These are phyloP conservation scores for Sitodiplosis mosellana DNA, from an alignment of 1,140 invertebrate genomes.

Conservation along the genomic window DNA sequence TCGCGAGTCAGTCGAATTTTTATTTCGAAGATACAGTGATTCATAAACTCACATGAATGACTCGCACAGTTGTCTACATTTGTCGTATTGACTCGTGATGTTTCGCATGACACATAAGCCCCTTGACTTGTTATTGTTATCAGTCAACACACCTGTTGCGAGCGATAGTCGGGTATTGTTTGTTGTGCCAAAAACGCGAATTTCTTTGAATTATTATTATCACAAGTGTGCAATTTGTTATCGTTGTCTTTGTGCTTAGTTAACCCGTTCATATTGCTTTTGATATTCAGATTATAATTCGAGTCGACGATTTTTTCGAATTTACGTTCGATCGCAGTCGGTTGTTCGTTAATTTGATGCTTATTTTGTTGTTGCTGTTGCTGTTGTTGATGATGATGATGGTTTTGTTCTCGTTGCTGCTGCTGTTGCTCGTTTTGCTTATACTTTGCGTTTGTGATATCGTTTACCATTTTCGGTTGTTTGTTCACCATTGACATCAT, in stretches of 20 bases:
- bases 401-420: neutral
- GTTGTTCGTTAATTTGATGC: neutral
- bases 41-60: too few species aligned
- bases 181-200: conserved; percentile 66
- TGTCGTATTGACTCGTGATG: too few species aligned
- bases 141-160: conserved; percentile 28
- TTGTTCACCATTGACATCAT: conserved; percentile 63
- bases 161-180: conserved; percentile 67
- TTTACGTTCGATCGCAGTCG: too few species aligned
- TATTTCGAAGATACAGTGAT: too few species aligned
- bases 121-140: too few species aligned
- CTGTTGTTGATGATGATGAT: too few species aligned
- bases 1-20: too few species aligned
- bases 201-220: conserved; percentile 56
- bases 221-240: conserved; percentile 23
- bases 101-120: too few species aligned
- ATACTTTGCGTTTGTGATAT: neutral
- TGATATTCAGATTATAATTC: neutral
- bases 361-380: neutral
- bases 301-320: too few species aligned
- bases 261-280: neutral
- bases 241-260: neutral
- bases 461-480: neutral
- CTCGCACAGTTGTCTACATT: too few species aligned
- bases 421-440: neutral